phyloP scores from a whole-genome alignment of 2,888 invertebrate species.

The Pammene fasciana region DNA sequence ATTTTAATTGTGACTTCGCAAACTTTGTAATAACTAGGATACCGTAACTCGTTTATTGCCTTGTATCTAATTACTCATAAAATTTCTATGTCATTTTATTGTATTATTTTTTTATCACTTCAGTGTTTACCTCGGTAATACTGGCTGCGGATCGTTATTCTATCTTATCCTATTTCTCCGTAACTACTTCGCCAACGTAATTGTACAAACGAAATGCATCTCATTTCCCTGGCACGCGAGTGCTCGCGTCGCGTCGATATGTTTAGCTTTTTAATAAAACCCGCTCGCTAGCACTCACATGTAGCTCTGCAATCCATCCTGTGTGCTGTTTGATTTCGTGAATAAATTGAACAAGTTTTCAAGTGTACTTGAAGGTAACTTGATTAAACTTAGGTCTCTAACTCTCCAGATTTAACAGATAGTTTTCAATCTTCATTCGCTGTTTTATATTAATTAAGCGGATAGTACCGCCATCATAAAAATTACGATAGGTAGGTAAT shows the following conservation, averaged over 20 bases:
- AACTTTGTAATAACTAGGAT: too few species aligned
- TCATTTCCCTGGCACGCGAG: slow-evolving; percentile 28
- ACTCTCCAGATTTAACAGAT: background rate
- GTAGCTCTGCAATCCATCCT: slow-evolving; percentile 41
- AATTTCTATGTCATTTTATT: too few species aligned
- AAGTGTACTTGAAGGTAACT: slow-evolving; percentile 8
- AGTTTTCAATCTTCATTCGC: too few species aligned
- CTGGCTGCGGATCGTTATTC: slow-evolving; percentile 5
- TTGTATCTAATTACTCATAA: too few species aligned
- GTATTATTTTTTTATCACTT: too few species aligned
- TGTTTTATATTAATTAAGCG: too few species aligned
- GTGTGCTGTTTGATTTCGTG: slow-evolving; percentile 43
- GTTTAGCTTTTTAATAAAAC: slow-evolving; percentile 54
- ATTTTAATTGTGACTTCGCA: too few species aligned
- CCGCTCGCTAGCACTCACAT: slow-evolving; percentile 36
- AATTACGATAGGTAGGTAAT: too few species aligned
- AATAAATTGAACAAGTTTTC: slow-evolving; percentile 44
- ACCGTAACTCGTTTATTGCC: too few species aligned
- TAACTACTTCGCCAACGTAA: slow-evolving; percentile 26
- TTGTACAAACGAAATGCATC: slow-evolving; percentile 24
- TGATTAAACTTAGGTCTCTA: background rate
- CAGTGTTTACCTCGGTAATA: too few species aligned
- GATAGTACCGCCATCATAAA: too few species aligned
- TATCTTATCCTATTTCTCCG: slow-evolving; percentile 14
- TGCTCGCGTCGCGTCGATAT: slow-evolving; percentile 44